phyloP scores from a whole-genome alignment of 2,113 vertebrate species.

The Arizona elegans region DNA sequence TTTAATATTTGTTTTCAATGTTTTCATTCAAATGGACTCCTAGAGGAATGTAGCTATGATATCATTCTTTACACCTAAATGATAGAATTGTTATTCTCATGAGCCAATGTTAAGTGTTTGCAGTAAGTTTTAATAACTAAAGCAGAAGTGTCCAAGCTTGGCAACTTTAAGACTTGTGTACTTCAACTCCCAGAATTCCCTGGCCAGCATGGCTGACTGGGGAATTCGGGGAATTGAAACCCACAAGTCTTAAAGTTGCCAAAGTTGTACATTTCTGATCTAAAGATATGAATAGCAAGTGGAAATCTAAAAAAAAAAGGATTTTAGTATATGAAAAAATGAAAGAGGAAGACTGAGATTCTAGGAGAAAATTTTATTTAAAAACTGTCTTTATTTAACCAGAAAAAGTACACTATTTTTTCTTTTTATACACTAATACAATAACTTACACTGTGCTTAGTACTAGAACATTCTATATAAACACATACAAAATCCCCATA shows the following conservation, averaged over 20 bases:
- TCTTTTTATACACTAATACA: conserved; percentile 69
- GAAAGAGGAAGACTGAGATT: conserved; percentile 29
- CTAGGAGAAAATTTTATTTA: conserved; percentile 75
- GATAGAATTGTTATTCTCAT: background rate
- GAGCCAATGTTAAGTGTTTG: background rate
- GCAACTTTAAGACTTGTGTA: background rate
- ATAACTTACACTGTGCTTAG: conserved; percentile 67
- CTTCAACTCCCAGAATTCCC: background rate
- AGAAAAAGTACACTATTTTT: conserved; percentile 66
- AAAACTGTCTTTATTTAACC: conserved; percentile 70
- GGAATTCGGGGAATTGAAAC: background rate
- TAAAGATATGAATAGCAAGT: background rate
- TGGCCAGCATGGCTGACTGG: background rate
- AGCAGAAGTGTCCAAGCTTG: background rate
- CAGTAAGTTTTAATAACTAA: background rate
- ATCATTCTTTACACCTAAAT: background rate
- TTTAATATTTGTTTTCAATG: background rate
- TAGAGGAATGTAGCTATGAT: background rate
- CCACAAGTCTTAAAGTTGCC: background rate
- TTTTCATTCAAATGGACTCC: background rate
- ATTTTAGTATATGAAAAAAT: background rate
- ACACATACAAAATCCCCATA: conserved; percentile 24
- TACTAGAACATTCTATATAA: conserved; percentile 60
- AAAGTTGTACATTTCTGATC: background rate
- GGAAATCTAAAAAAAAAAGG: background rate